A percentile compares a stretch with the other conserved stretches of the same genome.
Evolutionary conservation across 1,140 invertebrate species (phyloP).

Genomic region (Leptinotarsa undecemlineata): DNA sequence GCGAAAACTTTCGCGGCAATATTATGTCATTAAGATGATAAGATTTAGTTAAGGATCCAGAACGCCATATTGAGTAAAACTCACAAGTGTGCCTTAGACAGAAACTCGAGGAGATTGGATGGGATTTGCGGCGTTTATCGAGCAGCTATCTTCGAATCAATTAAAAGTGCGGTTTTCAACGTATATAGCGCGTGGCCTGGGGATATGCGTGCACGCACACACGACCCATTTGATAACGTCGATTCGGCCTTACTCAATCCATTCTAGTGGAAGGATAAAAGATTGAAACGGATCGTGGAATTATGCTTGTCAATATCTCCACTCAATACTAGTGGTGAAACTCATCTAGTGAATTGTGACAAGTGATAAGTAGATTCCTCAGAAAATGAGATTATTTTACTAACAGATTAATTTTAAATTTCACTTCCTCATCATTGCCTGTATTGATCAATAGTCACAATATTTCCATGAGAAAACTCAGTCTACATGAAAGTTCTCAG

Average conservation of each 20-base stretch:
- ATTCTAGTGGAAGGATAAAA: background rate
- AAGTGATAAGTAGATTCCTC: no score
- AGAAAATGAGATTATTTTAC: no score
- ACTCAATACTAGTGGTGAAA: background rate
- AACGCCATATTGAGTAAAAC: background rate
- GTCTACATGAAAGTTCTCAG: no score
- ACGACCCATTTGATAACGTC: slow-evolving; percentile 11
- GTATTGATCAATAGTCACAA: no score
- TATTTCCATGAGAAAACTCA: no score
- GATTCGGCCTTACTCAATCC: background rate
- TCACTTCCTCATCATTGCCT: no score
- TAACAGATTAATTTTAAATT: no score
- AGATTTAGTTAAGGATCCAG: background rate
- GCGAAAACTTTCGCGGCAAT: no score
- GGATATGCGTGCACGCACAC: slow-evolving; percentile 14
- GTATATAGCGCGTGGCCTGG: slow-evolving; percentile 7
- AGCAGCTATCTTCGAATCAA: slow-evolving; percentile 19
- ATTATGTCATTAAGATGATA: slow-evolving; percentile 12
- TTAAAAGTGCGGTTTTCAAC: slow-evolving; percentile 24
- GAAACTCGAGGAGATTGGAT: slow-evolving; percentile 18
- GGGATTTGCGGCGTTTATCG: slow-evolving; percentile 19
- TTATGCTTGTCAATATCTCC: background rate
- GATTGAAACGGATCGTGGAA: background rate
- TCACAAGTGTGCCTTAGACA: slow-evolving; percentile 16
- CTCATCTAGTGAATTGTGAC: no score